Evolutionary conservation across 2,797 vertebrate species (phyloP).

Genomic region (Antennarius maculatus): DNA sequence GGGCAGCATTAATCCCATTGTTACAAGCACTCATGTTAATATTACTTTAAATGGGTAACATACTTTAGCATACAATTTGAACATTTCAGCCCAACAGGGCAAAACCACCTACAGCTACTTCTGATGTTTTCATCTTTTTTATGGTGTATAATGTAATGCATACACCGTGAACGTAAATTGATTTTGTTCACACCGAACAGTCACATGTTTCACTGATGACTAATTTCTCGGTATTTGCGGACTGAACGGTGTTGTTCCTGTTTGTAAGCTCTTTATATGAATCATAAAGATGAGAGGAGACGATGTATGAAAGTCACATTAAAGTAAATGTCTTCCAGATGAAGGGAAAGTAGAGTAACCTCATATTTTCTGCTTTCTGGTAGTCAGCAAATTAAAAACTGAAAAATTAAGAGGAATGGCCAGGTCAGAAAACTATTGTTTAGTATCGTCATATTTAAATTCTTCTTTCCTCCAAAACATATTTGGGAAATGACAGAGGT

Average conservation of each 20-base stretch:
- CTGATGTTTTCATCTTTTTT: background rate
- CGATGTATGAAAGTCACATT: background rate
- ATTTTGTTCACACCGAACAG: background rate
- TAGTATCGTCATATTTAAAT: background rate
- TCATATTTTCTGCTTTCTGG: background rate
- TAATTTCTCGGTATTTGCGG: background rate
- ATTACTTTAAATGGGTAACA: conserved; percentile 21
- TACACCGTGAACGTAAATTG: background rate
- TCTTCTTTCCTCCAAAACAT: background rate
- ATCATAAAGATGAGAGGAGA: no score
- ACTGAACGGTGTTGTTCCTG: background rate
- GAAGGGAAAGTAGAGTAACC: background rate
- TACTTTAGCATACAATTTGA: background rate
- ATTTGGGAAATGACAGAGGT: background rate
- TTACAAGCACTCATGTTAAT: conserved; percentile 31
- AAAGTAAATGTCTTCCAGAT: background rate
- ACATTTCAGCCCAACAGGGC: background rate
- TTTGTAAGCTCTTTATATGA: background rate
- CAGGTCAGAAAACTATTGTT: background rate
- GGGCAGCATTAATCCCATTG: conserved; percentile 38
- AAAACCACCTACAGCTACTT: background rate
- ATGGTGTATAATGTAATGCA: background rate
- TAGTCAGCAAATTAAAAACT: background rate
- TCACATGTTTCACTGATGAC: background rate
- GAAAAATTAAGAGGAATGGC: background rate